These are phyloP conservation scores for Lutjanus argentimaculatus DNA, from an alignment of 2,797 vertebrate species.

Conservation along the genomic window DNA sequence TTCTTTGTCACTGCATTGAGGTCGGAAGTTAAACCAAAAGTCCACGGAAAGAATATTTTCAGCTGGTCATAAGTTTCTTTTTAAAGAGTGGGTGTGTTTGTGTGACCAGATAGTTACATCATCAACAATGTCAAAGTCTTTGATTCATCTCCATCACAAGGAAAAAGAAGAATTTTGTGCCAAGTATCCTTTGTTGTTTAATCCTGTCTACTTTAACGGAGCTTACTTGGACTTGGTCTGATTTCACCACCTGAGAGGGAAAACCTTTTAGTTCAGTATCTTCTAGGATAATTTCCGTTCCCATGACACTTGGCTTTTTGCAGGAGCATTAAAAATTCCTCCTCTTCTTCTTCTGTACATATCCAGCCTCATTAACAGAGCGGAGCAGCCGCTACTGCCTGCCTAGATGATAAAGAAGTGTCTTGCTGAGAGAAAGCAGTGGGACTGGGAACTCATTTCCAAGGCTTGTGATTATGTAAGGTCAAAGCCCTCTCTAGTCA, in stretches of 20 bases:
- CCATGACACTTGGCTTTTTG: not conserved
- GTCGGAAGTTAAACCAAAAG: too few species aligned
- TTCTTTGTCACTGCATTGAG: too few species aligned
- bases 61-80: too few species aligned
- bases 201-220: not conserved
- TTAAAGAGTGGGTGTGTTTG: too few species aligned
- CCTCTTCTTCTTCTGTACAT: not conserved
- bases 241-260: not conserved
- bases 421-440: conserved; percentile 23
- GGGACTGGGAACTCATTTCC: conserved; percentile 12
- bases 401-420: conserved; percentile 8
- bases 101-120: too few species aligned
- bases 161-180: not conserved
- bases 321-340: not conserved
- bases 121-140: too few species aligned
- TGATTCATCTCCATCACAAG: too few species aligned
- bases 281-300: not conserved
- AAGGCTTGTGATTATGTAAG: conserved; percentile 14
- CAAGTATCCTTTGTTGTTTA: not conserved
- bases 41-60: too few species aligned
- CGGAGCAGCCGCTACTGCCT: not conserved
- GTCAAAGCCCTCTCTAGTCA: conserved; percentile 8
- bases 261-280: not conserved
- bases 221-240: not conserved
- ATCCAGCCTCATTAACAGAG: conserved; percentile 17